phyloP scores from a whole-genome alignment of 2,888 invertebrate genomes.

The Aphodius granarius region DNA sequence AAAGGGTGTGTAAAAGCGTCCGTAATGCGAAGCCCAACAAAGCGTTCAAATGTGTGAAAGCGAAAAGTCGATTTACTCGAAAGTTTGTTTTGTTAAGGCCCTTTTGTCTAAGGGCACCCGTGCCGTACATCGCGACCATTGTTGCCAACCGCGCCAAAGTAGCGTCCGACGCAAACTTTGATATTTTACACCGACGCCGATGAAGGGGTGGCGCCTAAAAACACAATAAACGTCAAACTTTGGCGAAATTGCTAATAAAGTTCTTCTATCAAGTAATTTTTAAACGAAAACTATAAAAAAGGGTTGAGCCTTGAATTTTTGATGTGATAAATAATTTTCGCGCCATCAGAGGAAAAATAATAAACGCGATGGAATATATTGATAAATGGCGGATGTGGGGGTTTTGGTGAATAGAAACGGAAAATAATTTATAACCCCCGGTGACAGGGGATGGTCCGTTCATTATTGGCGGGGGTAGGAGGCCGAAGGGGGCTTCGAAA shows the following conservation, averaged over 20 bases:
- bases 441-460: not conserved
- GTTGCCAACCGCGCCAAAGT: not conserved
- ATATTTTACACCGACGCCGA: not conserved
- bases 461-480: not conserved
- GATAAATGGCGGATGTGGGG: not conserved
- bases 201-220: not conserved
- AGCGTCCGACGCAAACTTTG: not conserved
- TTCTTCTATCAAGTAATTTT: too few relatives aligned
- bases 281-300: not conserved
- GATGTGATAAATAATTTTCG: not conserved
- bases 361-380: not conserved
- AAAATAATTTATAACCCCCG: not conserved
- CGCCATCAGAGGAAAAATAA: not conserved
- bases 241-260: not conserved
- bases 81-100: conserved; percentile 9
- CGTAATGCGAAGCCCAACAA: not conserved
- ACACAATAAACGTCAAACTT: not conserved
- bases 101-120: not conserved
- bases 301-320: not conserved
- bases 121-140: not conserved
- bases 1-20: not conserved
- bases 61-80: conserved; percentile 10
- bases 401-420: not conserved
- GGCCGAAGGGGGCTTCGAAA: not conserved
- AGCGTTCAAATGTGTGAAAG: conserved; percentile 6